Base-by-base conservation (phyloP, 2,797 vertebrate genomes). In the Eremophila alpestris region DNA sequence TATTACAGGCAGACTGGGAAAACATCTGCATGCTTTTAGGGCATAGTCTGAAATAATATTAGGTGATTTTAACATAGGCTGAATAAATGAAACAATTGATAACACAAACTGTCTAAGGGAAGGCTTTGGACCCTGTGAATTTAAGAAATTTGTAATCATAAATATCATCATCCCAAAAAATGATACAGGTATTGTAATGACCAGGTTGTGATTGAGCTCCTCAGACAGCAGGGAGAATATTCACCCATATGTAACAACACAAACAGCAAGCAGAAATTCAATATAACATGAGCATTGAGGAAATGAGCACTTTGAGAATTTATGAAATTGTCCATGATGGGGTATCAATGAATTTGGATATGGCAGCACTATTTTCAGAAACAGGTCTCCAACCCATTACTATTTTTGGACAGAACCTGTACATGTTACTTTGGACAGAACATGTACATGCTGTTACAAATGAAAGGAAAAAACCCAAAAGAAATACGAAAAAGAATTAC, bases 1-100 rank as follows among this genome's bases (percentile, higher is more conserved):
- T 94, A 62, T 91, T 95, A 91, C 45, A 95, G 52, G 89, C 83
- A 96, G 79, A 83, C 26, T 88, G 94, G 94, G 96, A 95, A 95
- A 97, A 97, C 96, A 97, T 96, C 95, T 97, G 96, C 94, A 95
- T 81, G 43, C 20, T 94, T 95, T 95, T 70, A 88, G 64, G 81
- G 49, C 74, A 93, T 5, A 80, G 73, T 93, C 78, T 92, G 71
- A 94, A 96, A 96, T 91, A 93, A 95, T 86, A 95, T 79, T 74
- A 93, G 78, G 85, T 77, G 67, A 87, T 75, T 92, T 82, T 85
- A 87, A 78, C 26, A 49, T 7, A 69, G 59, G n/a, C 69, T 92
- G 58, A 74, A 45, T 73, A 88, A 94, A 93, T 67, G 75, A 89
- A 96, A 95, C 24, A 63, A 92, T 51, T 29, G 83, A 91, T 67